Conservation (phyloP, 2,113 vertebrate species). For the Bucco capensis region DNA sequence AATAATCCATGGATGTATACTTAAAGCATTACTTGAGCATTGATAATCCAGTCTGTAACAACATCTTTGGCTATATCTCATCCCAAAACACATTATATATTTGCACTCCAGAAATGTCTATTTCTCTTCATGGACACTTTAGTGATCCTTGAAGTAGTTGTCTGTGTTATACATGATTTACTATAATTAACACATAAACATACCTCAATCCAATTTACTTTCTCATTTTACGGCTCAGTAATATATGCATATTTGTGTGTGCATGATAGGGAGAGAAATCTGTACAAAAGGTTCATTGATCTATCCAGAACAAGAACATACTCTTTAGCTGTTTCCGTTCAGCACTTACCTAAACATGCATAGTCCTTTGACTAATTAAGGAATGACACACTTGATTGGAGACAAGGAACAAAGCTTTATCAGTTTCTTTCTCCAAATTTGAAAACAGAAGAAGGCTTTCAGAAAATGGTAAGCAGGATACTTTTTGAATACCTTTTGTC, state of each 20-base stretch:
- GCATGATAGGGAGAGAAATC: neutral
- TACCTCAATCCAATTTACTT: neutral
- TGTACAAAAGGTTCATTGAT: neutral
- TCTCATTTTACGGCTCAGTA: neutral
- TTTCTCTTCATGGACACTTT: neutral
- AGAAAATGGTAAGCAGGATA: neutral
- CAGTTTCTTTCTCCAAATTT: neutral
- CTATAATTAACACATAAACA: neutral
- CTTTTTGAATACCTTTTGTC: neutral
- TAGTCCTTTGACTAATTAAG: neutral
- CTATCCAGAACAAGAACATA: neutral
- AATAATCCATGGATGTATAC: neutral
- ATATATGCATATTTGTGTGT: neutral
- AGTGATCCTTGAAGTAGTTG: neutral
- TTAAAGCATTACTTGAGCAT: neutral
- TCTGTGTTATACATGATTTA: neutral
- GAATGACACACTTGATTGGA: neutral
- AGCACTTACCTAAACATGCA: neutral
- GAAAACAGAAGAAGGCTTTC: neutral
- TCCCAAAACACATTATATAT: neutral
- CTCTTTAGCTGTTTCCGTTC: neutral
- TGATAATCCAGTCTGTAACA: neutral
- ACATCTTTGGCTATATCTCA: neutral
- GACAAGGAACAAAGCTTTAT: neutral
- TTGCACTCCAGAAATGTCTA: neutral